phyloP scores from a whole-genome alignment of 2,797 vertebrate genomes.

The Falco novaeseelandiae region DNA sequence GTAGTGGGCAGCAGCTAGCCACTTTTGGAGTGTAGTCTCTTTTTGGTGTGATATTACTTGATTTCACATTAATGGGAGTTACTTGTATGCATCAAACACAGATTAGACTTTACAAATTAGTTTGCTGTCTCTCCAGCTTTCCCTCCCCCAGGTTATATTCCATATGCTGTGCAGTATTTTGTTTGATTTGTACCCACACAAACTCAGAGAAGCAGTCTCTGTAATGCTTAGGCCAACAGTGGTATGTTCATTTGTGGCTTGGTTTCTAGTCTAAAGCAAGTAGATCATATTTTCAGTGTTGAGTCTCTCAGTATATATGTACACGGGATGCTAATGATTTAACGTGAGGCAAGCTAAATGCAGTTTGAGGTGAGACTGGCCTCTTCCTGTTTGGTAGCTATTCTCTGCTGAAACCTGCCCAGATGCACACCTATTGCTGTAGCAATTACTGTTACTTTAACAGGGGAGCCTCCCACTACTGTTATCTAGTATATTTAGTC shows the following conservation, averaged over 20 bases:
- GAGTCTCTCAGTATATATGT: not conserved
- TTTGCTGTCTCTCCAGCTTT: slow-evolving; percentile 42
- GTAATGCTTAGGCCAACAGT: not conserved
- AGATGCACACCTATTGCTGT: not conserved
- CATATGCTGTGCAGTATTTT: slow-evolving; percentile 22
- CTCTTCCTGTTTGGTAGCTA: not conserved
- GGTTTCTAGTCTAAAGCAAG: not conserved
- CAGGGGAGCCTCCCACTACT: not conserved
- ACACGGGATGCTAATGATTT: not conserved
- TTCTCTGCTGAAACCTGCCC: not conserved
- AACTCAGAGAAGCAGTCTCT: not conserved
- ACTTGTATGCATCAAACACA: slow-evolving; percentile 36
- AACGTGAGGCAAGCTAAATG: not conserved
- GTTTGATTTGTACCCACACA: slow-evolving; percentile 40
- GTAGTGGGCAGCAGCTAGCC: slow-evolving; percentile 15
- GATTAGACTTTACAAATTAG: slow-evolving; percentile 9
- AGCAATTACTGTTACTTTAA: not conserved
- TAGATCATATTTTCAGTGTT: not conserved
- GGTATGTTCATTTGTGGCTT: not conserved
- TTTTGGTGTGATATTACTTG: not conserved
- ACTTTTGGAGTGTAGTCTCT: not conserved
- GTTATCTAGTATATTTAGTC: not conserved
- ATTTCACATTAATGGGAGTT: slow-evolving; percentile 26
- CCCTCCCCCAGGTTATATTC: slow-evolving; percentile 53
- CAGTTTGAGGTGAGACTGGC: not conserved